These are phyloP conservation scores for Chlorocebus sabaeus DNA, from an alignment of 2,113 vertebrate species.

Conservation along the genomic window DNA sequence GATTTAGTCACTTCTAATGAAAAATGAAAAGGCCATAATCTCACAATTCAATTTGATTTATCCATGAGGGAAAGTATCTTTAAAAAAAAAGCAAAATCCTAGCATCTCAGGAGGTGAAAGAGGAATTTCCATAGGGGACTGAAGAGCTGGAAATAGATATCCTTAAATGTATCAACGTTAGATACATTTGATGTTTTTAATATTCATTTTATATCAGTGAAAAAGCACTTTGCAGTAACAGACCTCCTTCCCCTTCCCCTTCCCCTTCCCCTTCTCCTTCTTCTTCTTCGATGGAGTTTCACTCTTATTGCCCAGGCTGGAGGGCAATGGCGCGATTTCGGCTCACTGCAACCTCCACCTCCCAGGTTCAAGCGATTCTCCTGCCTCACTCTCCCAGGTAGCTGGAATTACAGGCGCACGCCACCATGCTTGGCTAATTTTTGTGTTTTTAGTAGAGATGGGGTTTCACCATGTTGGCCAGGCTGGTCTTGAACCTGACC, in stretches of 20 bases:
- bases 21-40: constrained; percentile 47
- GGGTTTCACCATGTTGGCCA: too few relatives aligned
- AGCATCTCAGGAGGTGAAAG: neutral
- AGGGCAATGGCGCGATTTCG: too few relatives aligned
- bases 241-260: neutral
- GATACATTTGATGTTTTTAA: constrained; percentile 16
- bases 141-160: neutral
- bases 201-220: neutral
- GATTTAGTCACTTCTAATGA: constrained; percentile 48
- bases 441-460: too few relatives aligned
- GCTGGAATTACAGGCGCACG: too few relatives aligned
- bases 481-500: too few relatives aligned
- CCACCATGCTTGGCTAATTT: too few relatives aligned
- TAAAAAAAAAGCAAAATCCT: constrained; percentile 8
- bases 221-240: neutral
- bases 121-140: neutral
- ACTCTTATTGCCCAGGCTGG: too few relatives aligned
- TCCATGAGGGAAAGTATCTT: neutral
- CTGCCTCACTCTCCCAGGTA: too few relatives aligned
- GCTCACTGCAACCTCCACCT: too few relatives aligned
- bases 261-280: too few relatives aligned
- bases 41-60: constrained; percentile 37
- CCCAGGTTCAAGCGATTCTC: too few relatives aligned
- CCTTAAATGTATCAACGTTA: neutral
- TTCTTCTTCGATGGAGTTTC: too few relatives aligned